Conservation (phyloP, 30 jellyfish, hydroid and myxozoan species). For the Cassiopea andromeda region DNA sequence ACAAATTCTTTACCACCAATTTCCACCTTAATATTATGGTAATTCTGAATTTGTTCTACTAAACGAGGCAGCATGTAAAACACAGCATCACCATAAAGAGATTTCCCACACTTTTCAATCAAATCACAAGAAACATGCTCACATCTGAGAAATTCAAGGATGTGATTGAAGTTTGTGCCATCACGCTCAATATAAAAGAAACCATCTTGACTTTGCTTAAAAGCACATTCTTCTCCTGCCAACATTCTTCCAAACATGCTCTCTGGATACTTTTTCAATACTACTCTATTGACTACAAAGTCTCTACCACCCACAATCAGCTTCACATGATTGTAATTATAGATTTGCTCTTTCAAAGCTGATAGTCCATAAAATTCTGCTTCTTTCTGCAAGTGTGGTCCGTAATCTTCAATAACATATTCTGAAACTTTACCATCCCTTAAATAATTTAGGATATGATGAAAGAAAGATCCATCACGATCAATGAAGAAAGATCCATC, state of each 20-base stretch:
- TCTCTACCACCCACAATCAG: background rate
- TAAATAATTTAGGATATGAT: conserved; percentile 8
- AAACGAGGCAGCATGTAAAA: background rate
- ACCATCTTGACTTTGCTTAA: background rate
- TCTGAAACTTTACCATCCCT: background rate
- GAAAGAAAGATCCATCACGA: conserved; percentile 17
- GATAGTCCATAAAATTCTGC: background rate
- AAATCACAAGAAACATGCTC: background rate
- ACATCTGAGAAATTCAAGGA: background rate
- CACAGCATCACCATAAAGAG: background rate
- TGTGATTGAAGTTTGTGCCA: conserved; percentile 13
- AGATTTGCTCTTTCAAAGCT: background rate
- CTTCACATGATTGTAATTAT: background rate
- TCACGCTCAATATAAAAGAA: conserved; percentile 2
- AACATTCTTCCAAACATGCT: conserved; percentile 19
- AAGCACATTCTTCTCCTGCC: background rate
- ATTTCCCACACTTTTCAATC: conserved; percentile 1
- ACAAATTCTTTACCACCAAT: background rate
- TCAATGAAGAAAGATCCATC: conserved; percentile 25
- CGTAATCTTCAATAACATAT: background rate
- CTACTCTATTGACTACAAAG: background rate
- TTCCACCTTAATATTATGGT: background rate
- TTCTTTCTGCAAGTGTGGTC: conserved; percentile 6
- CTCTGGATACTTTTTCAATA: conserved; percentile 14
- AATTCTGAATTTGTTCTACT: background rate